Percentiles rank a stretch among this genome's conserved stretches.
Conservation (phyloP, 2,113 vertebrate species). For the Mesitornis unicolor region DNA sequence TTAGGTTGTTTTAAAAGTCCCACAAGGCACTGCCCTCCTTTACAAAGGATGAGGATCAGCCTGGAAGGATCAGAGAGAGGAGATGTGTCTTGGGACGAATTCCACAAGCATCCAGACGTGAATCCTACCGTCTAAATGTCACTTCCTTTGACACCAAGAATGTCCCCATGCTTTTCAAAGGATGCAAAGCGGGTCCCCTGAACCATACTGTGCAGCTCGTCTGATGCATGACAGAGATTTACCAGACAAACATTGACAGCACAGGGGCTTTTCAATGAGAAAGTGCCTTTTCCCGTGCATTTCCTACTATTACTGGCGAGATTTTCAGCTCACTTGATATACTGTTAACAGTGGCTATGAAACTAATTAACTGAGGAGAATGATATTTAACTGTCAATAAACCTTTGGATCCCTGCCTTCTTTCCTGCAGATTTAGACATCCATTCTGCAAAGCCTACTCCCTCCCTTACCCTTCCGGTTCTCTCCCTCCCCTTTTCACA, state of each 20-base stretch:
- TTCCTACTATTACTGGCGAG: background rate
- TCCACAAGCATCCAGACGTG: background rate
- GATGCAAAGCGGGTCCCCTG: background rate
- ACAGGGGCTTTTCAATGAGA: background rate
- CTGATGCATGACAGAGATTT: background rate
- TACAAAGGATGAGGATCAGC: background rate
- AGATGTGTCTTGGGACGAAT: background rate
- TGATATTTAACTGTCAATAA: slow-evolving; percentile 59
- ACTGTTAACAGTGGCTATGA: slow-evolving; percentile 45
- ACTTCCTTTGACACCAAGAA: background rate
- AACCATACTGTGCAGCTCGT: background rate
- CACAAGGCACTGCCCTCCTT: background rate
- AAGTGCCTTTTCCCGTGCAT: background rate
- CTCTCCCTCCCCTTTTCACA: background rate
- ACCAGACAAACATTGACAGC: background rate
- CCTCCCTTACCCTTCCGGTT: background rate
- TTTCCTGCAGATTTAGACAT: background rate
- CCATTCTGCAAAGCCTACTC: background rate
- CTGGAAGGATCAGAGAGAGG: background rate
- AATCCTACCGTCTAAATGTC: background rate
- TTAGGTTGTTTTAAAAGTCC: background rate
- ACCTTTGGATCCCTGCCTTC: slow-evolving; percentile 36
- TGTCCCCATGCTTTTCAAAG: background rate
- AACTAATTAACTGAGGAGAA: slow-evolving; percentile 60
- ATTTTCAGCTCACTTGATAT: slow-evolving; percentile 27